Conservation (phyloP, 2,113 vertebrate species). For the Poecilia latipinna region DNA sequence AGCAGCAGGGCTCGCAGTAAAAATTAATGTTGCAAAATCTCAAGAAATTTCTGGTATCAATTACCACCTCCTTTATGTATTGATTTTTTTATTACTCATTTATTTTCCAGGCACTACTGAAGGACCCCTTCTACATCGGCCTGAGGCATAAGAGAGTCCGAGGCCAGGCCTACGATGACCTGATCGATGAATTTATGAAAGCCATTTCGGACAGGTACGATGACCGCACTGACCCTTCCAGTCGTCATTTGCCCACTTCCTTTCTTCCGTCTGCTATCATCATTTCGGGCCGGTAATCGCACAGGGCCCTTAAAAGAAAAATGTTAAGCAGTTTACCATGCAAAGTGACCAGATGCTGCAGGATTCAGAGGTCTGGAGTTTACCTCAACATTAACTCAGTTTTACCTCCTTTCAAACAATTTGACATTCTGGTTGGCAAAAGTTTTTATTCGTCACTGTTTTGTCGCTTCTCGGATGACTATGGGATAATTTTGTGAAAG, state of each 20-base stretch:
- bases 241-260: slow-evolving; percentile 35
- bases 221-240: slow-evolving; percentile 15
- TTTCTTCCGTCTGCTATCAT: slow-evolving; percentile 39
- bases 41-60: neutral
- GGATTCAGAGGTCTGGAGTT: slow-evolving; percentile 44
- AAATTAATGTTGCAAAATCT: neutral
- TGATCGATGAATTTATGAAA: slow-evolving; percentile 97
- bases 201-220: slow-evolving; percentile 91
- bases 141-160: slow-evolving; percentile 91
- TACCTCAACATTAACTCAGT: slow-evolving; percentile 26
- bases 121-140: slow-evolving; percentile 95
- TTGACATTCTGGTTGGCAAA: slow-evolving; percentile 23
- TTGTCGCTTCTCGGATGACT: neutral
- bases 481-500: no score
- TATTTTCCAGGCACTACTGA: slow-evolving; percentile 84
- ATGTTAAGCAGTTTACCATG: slow-evolving; percentile 53
- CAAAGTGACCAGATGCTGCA: slow-evolving; percentile 18
- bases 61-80: slow-evolving; percentile 11
- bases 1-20: neutral
- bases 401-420: slow-evolving; percentile 33
- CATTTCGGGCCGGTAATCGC: slow-evolving; percentile 23
- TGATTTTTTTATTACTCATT: neutral
- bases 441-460: neutral
- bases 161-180: slow-evolving; percentile 90
- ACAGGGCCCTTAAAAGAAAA: slow-evolving; percentile 42